These are phyloP conservation scores for Silurus glanis DNA, from an alignment of 2,113 vertebrate species.

Conservation along the genomic window DNA sequence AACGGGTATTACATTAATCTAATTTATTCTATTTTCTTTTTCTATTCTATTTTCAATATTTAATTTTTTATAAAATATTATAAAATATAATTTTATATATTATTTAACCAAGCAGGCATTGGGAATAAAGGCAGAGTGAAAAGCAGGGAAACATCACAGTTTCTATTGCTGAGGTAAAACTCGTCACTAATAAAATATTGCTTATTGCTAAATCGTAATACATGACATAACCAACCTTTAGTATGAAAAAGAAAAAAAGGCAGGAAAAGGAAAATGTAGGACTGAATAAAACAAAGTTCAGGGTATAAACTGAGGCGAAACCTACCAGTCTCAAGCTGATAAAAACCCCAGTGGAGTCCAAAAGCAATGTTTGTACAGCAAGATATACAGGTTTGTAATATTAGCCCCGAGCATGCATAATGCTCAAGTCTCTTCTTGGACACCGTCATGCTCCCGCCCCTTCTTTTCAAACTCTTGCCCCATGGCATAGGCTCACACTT, in stretches of 20 bases:
- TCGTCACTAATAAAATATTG: neutral
- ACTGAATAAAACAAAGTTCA: neutral
- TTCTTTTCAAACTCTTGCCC: neutral
- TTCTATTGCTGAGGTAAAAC: neutral
- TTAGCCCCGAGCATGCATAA: neutral
- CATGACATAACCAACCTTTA: neutral
- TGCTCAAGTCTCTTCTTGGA: neutral
- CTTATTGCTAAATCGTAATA: neutral
- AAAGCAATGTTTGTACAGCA: neutral
- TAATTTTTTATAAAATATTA: no score
- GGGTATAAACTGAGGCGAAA: conserved; percentile 1
- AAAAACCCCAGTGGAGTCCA: neutral
- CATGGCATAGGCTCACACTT: conserved; percentile 16
- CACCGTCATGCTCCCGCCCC: neutral
- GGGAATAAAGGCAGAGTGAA: neutral
- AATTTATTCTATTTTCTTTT: no score
- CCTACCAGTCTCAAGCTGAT: conserved; percentile 10
- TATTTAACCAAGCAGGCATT: neutral
- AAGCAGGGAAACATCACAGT: neutral
- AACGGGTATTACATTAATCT: no score
- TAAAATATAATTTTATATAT: no score
- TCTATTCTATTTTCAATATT: no score
- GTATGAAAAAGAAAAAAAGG: neutral
- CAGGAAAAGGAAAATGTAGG: neutral
- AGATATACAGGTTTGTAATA: neutral